A percentile compares a stretch with the other conserved stretches of the same genome.
These are phyloP conservation scores for Athalia rosae DNA, from an alignment of 2,888 invertebrate species.

Conservation along the genomic window DNA sequence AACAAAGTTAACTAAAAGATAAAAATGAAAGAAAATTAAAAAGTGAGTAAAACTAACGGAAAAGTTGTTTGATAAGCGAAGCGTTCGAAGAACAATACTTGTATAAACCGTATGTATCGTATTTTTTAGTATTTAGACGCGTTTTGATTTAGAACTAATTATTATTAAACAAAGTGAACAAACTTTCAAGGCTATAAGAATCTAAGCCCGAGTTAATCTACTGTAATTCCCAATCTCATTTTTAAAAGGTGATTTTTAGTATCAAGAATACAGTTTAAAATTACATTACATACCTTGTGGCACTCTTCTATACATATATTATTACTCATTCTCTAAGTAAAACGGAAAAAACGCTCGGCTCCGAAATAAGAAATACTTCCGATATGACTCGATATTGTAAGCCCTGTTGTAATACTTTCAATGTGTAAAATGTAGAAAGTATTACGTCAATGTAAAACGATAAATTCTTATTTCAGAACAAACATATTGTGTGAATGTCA, in stretches of 20 bases:
- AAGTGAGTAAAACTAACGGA: conserved; percentile 24
- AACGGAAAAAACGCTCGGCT: conserved; percentile 10
- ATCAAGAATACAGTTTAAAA: conserved; percentile 25
- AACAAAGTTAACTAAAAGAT: conserved; percentile 49
- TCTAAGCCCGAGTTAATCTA: conserved; percentile 40
- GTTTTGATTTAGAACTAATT: conserved; percentile 43
- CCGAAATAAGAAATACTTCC: conserved; percentile 21
- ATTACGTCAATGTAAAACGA: conserved; percentile 47
- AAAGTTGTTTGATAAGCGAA: conserved; percentile 43
- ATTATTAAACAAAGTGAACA: conserved; percentile 40
- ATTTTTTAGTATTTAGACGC: conserved; percentile 44
- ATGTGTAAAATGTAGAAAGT: conserved; percentile 39
- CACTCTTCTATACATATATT: conserved; percentile 35
- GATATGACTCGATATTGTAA: conserved; percentile 21
- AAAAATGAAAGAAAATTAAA: conserved; percentile 45
- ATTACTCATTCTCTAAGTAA: conserved; percentile 35
- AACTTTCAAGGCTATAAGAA: conserved; percentile 42
- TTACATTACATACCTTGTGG: conserved; percentile 43
- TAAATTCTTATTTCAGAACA: conserved; percentile 60
- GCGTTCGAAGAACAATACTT: conserved; percentile 37
- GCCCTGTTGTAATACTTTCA: conserved; percentile 35
- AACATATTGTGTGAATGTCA: conserved; percentile 69
- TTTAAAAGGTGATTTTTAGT: conserved; percentile 39
- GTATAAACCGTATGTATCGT: conserved; percentile 45
- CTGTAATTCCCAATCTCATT: conserved; percentile 43